Conservation (phyloP, 2,888 invertebrate species). For the Andricus quercusramuli region DNA sequence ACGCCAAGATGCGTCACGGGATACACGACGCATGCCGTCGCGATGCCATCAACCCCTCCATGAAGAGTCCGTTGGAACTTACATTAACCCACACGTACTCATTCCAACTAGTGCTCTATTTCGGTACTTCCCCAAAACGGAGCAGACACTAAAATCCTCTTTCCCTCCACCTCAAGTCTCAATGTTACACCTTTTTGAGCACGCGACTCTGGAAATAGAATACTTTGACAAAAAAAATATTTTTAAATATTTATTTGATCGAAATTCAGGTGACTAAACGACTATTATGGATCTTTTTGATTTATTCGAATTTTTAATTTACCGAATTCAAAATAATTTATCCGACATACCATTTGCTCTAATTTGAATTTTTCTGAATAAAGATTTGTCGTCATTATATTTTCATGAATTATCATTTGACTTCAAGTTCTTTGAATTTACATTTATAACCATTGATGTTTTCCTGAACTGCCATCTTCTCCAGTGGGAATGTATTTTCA, state of each 20-base stretch:
- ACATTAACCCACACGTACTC: constrained; percentile 51
- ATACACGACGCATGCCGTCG: constrained; percentile 66
- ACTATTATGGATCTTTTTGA: no score
- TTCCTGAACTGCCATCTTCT: no score
- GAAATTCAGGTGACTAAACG: no score
- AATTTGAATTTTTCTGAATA: no score
- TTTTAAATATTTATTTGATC: not conserved
- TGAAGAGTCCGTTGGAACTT: constrained; percentile 51
- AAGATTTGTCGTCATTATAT: no score
- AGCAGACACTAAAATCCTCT: constrained; percentile 46
- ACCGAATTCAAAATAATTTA: no score
- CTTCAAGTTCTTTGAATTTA: no score
- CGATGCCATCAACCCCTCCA: constrained; percentile 68
- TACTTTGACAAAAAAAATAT: not conserved
- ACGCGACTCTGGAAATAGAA: not conserved
- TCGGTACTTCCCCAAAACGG: constrained; percentile 72
- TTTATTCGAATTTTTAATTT: no score
- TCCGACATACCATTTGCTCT: no score
- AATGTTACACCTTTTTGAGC: not conserved
- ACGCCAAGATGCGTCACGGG: constrained; percentile 68
- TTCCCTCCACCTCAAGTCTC: not conserved
- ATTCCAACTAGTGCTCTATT: constrained; percentile 68
- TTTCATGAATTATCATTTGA: no score
- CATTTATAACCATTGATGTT: no score
- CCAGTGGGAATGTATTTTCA: no score